These are phyloP conservation scores for Cryptocephalus primarius DNA, from an alignment of 2,888 invertebrate species.

Conservation along the genomic window DNA sequence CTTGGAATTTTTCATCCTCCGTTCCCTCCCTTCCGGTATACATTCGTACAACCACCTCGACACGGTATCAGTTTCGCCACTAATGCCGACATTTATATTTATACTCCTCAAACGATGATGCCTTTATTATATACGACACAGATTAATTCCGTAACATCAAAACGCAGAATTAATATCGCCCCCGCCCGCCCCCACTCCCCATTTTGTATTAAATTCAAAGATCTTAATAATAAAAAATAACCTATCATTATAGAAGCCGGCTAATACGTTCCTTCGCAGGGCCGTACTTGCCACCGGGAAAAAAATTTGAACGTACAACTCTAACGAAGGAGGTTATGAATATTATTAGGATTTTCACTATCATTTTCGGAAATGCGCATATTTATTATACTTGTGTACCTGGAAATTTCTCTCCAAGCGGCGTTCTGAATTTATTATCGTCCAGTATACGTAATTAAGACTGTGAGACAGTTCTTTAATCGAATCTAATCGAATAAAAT, in stretches of 20 bases:
- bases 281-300: too few species aligned
- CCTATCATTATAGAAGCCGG: slow-evolving; percentile 27
- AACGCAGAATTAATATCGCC: slow-evolving; percentile 21
- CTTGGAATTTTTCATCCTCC: background rate
- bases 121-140: slow-evolving; percentile 22
- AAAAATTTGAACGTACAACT: too few species aligned
- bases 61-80: slow-evolving; percentile 9
- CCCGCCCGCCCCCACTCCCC: slow-evolving; percentile 10
- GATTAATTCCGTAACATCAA: slow-evolving; percentile 19
- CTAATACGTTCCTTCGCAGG: slow-evolving; percentile 15
- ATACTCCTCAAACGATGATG: slow-evolving; percentile 11
- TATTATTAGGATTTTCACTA: too few species aligned
- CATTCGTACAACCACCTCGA: slow-evolving; percentile 1
- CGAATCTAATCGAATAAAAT: too few species aligned
- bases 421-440: too few species aligned
- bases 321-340: too few species aligned
- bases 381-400: too few species aligned
- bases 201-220: slow-evolving; percentile 16
- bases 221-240: slow-evolving; percentile 32
- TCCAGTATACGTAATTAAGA: too few species aligned
- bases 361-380: too few species aligned
- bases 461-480: too few species aligned
- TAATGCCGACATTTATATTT: slow-evolving; percentile 11
- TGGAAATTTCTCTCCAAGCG: too few species aligned
- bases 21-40: background rate